Evolutionary conservation across 2,888 invertebrate species (phyloP).

Genomic region (Philonicus albiceps): DNA sequence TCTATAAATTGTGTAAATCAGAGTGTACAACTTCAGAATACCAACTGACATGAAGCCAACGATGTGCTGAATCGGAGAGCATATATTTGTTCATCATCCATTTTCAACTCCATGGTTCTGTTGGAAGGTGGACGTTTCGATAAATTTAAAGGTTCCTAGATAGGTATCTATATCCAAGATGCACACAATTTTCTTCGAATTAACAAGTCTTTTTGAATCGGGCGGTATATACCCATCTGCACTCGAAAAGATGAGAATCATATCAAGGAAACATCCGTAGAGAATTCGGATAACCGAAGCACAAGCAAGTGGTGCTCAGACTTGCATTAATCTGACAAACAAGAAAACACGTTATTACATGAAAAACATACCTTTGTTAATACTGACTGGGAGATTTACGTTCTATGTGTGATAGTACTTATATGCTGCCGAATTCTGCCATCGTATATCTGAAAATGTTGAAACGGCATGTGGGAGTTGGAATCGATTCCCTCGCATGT

Average conservation of each 20-base stretch:
- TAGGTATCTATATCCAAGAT: constrained; percentile 11
- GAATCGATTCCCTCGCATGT: constrained; percentile 25
- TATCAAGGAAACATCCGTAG: not conserved
- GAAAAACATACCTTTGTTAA: constrained; percentile 26
- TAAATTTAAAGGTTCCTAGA: constrained; percentile 14
- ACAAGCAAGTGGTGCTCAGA: not conserved
- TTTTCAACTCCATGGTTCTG: constrained; percentile 24
- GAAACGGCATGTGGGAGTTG: constrained; percentile 16
- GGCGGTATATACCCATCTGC: constrained; percentile 6
- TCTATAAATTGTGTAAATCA: constrained; percentile 27
- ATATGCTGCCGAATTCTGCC: not conserved
- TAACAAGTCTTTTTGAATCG: constrained; percentile 7
- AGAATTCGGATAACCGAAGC: not conserved
- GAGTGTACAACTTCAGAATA: constrained; percentile 21
- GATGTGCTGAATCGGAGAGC: constrained; percentile 14
- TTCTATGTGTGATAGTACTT: constrained; percentile 25
- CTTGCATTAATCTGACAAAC: constrained; percentile 4
- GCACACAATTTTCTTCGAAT: constrained; percentile 25
- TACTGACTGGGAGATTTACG: constrained; percentile 2
- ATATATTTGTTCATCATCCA: constrained; percentile 35
- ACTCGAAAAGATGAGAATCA: constrained; percentile 16
- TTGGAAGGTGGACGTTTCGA: not conserved
- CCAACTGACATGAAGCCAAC: constrained; percentile 18
- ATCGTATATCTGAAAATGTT: not conserved
- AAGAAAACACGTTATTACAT: constrained; percentile 1